Evolutionary conservation across 2,888 invertebrate species (phyloP).

Genomic region (Leptogaster cylindrica): DNA sequence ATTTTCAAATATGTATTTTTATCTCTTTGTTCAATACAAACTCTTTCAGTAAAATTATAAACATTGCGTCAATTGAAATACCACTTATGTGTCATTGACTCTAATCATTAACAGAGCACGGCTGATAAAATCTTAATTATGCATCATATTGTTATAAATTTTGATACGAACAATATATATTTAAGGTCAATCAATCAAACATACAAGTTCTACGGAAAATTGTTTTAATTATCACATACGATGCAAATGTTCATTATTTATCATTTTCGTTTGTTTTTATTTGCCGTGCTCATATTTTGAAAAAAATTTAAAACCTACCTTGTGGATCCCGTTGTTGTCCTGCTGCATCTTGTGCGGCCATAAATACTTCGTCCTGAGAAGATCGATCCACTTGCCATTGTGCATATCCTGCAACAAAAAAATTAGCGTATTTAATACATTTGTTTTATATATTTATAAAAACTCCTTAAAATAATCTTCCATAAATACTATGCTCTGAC

Average conservation of each 20-base stretch:
- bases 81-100: conserved; percentile 32
- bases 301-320: conserved; percentile 71
- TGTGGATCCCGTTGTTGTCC: conserved; percentile 81
- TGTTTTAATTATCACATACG: not conserved
- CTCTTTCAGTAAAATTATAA: not conserved
- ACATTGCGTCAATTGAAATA: not conserved
- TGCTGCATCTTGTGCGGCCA: conserved; percentile 81
- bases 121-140: conserved; percentile 33
- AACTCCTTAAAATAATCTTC: not conserved
- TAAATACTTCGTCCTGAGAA: conserved; percentile 85
- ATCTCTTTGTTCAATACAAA: not conserved
- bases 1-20: too few relatives aligned
- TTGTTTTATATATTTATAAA: conserved; percentile 1
- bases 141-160: too few relatives aligned
- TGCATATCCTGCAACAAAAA: conserved; percentile 72
- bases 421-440: not conserved
- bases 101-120: conserved; percentile 31
- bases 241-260: conserved; percentile 3
- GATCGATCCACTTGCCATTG: conserved; percentile 84
- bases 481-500: too few relatives aligned
- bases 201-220: not conserved
- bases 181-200: not conserved
- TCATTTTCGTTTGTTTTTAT: conserved; percentile 33
- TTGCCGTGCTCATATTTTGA: conserved; percentile 38
- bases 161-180: too few relatives aligned